Base-by-base conservation (phyloP, 2,888 invertebrate species). In the Monopis laevigella region DNA sequence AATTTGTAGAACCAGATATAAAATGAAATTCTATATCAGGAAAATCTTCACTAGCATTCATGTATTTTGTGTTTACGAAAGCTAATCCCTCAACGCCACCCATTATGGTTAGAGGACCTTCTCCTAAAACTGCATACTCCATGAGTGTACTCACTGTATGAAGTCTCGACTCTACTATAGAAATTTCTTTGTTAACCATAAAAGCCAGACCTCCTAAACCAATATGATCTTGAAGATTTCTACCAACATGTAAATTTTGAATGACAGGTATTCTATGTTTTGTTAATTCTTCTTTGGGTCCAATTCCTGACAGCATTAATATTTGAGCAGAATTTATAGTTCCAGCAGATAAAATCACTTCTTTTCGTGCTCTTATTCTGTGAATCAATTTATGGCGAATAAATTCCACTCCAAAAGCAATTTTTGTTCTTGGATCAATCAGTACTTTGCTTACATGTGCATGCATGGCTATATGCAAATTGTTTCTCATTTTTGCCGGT, bases 301-400 rank as follows among this genome's bases (percentile, higher is more conserved):
- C 93, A 8, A 97, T 84, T 0, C 97, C 98, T 6, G 95, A 95
- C 1, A 98, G 66, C 94, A 98, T 94, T 27, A 98, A 68, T 2
- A 98, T 58, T 60, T 99, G 98, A 0, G 98, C 95, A 0, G 96
- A 92, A 60, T 96, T 97, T 0, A 99, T 85, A 0, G 97, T 86
- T 0, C 98, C 98, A 0, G 90, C 95, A 1, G 93, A 92, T 2
- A 98, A 59, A 38, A 98, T 90, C 0, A 98, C 90, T 65, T 96
- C 96, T 60, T 90, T 93, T 21, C 84, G 84, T 0, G 94, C 93
- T 43, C 88, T 74, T 2, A 93, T 86, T 38, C 89, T 83, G 53
- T 88, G 86, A 0, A 89, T 59, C 67, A 88, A 86, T 38, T 88
- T 88, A 40, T 90, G 87, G 32, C 90, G 83, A 2, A 90, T 70